phyloP scores from a whole-genome alignment of 2,888 invertebrate species.

The Onthophagus sagittarius region DNA sequence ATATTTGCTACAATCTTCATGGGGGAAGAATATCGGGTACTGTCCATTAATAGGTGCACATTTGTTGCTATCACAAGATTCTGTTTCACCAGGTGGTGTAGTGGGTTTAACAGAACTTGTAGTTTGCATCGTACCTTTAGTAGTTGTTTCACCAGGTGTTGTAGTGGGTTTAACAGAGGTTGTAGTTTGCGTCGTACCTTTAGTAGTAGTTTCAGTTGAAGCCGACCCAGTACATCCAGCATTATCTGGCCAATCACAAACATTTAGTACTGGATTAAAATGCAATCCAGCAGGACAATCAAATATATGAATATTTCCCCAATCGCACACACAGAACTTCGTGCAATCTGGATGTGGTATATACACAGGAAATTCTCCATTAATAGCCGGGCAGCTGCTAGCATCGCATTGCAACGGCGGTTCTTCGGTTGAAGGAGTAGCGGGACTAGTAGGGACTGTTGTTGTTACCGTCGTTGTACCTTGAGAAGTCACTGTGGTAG shows the following conservation, averaged over 20 bases:
- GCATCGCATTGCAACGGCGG: background rate
- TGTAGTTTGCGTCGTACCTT: background rate
- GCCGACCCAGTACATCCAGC: conserved; percentile 18
- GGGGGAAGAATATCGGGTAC: conserved; percentile 8
- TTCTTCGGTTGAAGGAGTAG: background rate
- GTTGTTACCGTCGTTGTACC: background rate
- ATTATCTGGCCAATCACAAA: conserved; percentile 26
- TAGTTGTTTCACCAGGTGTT: background rate
- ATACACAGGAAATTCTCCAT: conserved; percentile 6
- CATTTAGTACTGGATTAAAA: conserved; percentile 22
- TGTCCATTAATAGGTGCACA: conserved; percentile 8
- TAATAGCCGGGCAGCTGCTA: conserved; percentile 6
- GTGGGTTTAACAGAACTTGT: background rate
- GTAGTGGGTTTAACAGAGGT: background rate
- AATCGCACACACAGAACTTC: conserved; percentile 21
- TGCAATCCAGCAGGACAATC: conserved; percentile 25
- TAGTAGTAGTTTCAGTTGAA: background rate
- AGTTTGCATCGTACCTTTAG: background rate
- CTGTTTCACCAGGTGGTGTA: background rate
- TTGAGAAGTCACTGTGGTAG: too few species aligned
- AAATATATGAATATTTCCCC: conserved; percentile 14
- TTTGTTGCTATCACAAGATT: background rate
- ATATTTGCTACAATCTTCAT: conserved; percentile 15
- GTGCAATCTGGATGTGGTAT: conserved; percentile 15
- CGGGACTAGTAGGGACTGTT: background rate